These are phyloP conservation scores for Cnemophilus loriae DNA, from an alignment of 2,113 vertebrate species.

Conservation along the genomic window DNA sequence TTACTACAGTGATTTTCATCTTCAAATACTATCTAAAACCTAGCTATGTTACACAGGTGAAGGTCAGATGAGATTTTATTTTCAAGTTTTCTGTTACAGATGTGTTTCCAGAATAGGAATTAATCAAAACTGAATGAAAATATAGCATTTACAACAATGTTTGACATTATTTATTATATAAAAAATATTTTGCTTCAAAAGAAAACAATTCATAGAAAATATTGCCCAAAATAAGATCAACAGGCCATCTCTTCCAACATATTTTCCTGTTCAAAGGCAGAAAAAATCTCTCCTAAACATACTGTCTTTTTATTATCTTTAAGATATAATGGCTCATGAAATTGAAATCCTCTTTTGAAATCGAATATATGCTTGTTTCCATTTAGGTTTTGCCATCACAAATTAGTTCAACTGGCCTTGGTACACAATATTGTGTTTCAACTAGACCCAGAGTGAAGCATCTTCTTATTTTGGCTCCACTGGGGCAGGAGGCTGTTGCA, in stretches of 20 bases:
- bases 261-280: not conserved
- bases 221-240: not conserved
- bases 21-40: not conserved
- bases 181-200: not conserved
- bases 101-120: not conserved
- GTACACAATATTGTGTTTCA: not conserved
- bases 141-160: not conserved
- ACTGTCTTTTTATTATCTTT: not conserved
- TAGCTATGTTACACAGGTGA: not conserved
- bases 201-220: not conserved
- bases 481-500: not conserved
- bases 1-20: slow-evolving; percentile 11
- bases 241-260: not conserved
- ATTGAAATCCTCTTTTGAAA: not conserved
- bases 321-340: not conserved
- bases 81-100: not conserved
- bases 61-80: not conserved
- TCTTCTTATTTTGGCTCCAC: not conserved
- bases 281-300: not conserved
- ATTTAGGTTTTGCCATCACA: not conserved
- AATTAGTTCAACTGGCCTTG: not conserved
- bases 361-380: not conserved
- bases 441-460: not conserved
- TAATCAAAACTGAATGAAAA: not conserved
- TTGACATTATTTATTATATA: not conserved